phyloP scores from a whole-genome alignment of 2,113 vertebrate genomes.

The Coptodon rendalli region DNA sequence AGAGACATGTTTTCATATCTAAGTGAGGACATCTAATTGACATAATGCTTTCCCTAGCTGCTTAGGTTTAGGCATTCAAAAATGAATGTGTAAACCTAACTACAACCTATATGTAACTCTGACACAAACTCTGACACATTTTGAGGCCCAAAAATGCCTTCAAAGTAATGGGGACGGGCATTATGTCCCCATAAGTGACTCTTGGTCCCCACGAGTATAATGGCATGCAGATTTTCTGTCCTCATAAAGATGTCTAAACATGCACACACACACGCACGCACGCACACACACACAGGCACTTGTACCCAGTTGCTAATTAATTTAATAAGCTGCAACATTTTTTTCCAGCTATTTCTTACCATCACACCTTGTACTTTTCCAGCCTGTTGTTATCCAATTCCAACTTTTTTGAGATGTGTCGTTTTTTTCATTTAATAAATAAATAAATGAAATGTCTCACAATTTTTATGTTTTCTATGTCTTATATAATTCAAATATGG shows the following conservation, averaged over 20 bases:
- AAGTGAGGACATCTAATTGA: background rate
- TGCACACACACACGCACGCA: no score
- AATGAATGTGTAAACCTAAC: background rate
- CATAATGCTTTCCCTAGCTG: background rate
- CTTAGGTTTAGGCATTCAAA: background rate
- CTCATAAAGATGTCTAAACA: background rate
- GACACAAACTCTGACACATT: no score
- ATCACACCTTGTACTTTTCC: background rate
- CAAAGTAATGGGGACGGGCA: no score
- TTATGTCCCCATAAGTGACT: no score
- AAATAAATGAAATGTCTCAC: background rate
- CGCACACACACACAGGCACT: background rate
- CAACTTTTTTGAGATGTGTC: rapidly evolving
- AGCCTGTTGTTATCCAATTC: background rate
- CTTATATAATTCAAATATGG: background rate
- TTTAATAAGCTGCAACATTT: background rate
- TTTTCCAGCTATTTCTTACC: background rate
- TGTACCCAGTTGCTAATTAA: background rate
- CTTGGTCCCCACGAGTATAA: no score
- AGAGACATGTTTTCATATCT: background rate
- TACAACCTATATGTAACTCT: no score
- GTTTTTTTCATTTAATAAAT: background rate
- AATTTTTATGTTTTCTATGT: background rate
- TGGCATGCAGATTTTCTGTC: no score
- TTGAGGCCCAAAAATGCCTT: no score